A percentile compares a stretch with the other conserved stretches of the same genome.
Evolutionary conservation across 2,113 vertebrate genomes (phyloP).

Genomic region (Astatotilapia flaviijosephi): DNA sequence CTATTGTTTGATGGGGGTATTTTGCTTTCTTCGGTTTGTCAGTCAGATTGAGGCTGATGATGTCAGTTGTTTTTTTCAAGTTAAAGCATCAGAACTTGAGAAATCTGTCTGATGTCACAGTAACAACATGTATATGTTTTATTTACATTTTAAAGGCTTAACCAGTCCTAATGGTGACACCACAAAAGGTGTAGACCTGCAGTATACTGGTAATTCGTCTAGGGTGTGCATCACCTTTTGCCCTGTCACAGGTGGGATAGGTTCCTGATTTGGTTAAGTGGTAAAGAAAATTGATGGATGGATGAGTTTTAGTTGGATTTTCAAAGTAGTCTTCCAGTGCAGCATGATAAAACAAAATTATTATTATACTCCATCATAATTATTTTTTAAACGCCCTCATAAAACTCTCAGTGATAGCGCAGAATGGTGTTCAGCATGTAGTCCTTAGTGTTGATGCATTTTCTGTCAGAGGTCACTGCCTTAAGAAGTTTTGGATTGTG

Average conservation of each 20-base stretch:
- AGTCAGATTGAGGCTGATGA: neutral
- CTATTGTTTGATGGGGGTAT: neutral
- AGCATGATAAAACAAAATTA: neutral
- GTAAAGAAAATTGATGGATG: neutral
- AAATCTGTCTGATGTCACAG: neutral
- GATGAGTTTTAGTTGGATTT: neutral
- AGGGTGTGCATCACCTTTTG: neutral
- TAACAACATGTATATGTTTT: neutral
- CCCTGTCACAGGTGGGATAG: neutral
- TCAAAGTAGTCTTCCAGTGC: neutral
- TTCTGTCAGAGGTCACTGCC: neutral
- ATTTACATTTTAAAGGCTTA: neutral
- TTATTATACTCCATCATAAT: neutral
- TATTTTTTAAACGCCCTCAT: neutral
- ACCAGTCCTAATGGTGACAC: neutral
- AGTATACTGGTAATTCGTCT: neutral
- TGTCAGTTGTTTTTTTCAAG: neutral
- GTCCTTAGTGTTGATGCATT: neutral
- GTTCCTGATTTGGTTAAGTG: neutral
- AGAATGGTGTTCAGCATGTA: neutral
- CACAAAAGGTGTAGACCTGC: neutral
- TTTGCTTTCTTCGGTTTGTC: neutral
- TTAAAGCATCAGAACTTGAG: neutral
- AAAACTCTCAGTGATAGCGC: neutral
- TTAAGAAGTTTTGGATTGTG: neutral